phyloP scores from a whole-genome alignment of 2,797 vertebrate genomes.

The Bufotes viridis region DNA sequence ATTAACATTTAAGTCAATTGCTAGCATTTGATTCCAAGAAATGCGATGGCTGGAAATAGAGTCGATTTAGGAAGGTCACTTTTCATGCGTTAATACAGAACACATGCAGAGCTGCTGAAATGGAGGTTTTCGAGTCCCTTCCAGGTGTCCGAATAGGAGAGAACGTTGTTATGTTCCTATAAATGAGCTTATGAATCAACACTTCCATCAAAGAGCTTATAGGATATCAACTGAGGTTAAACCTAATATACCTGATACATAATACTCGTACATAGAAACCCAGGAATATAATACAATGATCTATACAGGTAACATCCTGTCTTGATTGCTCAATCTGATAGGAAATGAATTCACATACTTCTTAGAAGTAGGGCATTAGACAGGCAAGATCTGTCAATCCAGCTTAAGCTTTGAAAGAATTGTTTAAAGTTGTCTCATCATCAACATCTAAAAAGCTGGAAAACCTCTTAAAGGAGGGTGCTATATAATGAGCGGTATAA shows the following conservation, averaged over 20 bases:
- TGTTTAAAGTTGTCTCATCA: not conserved
- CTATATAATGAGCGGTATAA: too few species aligned
- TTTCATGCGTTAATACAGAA: conserved; percentile 46
- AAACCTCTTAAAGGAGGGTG: too few species aligned
- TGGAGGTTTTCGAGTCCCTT: conserved; percentile 15
- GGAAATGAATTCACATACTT: conserved; percentile 13
- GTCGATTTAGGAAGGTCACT: conserved; percentile 58
- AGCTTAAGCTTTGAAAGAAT: not conserved
- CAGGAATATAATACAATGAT: not conserved
- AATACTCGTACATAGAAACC: conserved; percentile 10
- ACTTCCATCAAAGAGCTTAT: conserved; percentile 43
- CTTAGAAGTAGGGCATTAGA: not conserved
- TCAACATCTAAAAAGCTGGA: too few species aligned
- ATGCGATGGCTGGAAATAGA: conserved; percentile 51
- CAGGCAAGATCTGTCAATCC: not conserved
- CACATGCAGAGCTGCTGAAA: conserved; percentile 26
- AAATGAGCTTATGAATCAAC: conserved; percentile 33
- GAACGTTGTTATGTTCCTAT: conserved; percentile 31
- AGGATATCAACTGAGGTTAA: conserved; percentile 23
- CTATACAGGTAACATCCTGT: not conserved
- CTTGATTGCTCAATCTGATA: not conserved
- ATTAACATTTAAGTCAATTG: conserved; percentile 63
- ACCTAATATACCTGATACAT: conserved; percentile 25
- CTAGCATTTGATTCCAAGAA: conserved; percentile 59
- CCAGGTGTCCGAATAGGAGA: conserved; percentile 42